These are phyloP conservation scores for Osmerus eperlanus DNA, from an alignment of 2,113 vertebrate species.

Conservation along the genomic window DNA sequence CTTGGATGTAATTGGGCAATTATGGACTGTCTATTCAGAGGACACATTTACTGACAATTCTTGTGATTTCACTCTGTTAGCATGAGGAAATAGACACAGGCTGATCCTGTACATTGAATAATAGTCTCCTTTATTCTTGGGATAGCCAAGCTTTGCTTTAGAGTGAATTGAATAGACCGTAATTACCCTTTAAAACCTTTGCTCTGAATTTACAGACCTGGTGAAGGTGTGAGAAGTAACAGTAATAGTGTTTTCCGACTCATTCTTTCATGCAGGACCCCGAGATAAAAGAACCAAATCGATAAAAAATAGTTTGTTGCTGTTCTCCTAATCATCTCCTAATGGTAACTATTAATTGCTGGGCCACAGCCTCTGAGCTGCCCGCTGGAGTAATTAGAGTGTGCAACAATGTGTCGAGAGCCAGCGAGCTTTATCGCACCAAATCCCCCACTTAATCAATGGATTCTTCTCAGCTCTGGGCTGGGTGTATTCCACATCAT, in stretches of 20 bases:
- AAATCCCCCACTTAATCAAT: conserved; percentile 10
- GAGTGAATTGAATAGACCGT: too few relatives aligned
- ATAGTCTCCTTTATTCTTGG: too few relatives aligned
- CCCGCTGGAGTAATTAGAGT: background rate
- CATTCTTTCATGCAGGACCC: background rate
- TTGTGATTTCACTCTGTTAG: too few relatives aligned
- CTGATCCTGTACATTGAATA: too few relatives aligned
- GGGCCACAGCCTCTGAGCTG: background rate
- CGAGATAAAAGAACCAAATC: background rate
- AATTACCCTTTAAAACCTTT: conserved; percentile 19
- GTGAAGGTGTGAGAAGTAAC: background rate
- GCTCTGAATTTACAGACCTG: too few relatives aligned
- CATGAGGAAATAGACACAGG: too few relatives aligned
- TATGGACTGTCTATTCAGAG: background rate
- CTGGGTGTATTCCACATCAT: conserved; percentile 9
- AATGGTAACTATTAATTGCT: conserved; percentile 8
- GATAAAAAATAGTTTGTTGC: conserved; percentile 6
- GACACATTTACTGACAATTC: too few relatives aligned
- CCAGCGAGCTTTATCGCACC: background rate
- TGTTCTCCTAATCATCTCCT: conserved; percentile 12
- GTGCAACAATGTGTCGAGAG: background rate
- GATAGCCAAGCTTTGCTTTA: too few relatives aligned
- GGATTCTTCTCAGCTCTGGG: conserved; percentile 1
- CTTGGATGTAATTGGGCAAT: background rate
- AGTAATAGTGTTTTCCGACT: background rate